Evolutionary conservation across 2,797 vertebrate species (phyloP).

Genomic region (Hephaestus fuliginosus): DNA sequence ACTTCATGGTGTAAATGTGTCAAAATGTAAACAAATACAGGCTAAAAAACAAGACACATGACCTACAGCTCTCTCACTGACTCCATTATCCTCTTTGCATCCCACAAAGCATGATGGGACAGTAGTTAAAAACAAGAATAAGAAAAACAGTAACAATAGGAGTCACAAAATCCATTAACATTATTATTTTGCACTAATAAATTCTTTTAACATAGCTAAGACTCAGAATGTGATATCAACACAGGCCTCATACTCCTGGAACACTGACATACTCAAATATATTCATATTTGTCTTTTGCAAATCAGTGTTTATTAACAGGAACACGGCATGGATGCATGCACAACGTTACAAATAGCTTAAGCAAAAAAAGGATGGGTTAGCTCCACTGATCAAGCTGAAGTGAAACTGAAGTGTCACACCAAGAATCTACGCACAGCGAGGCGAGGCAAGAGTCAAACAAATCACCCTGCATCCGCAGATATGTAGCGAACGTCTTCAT

Average conservation of each 20-base stretch:
- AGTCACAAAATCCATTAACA: not conserved
- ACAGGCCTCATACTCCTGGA: not conserved
- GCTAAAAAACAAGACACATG: not conserved
- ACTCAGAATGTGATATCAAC: not conserved
- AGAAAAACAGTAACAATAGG: not conserved
- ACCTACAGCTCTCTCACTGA: not conserved
- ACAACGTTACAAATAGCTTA: not conserved
- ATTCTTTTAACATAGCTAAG: not conserved
- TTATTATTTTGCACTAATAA: not conserved
- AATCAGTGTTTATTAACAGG: not conserved
- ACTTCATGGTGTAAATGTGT: not conserved
- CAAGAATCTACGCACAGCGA: conserved; percentile 8
- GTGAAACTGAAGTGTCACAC: conserved; percentile 31
- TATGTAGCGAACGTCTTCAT: conserved; percentile 50
- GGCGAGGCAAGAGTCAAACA: conserved; percentile 29
- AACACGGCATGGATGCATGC: not conserved
- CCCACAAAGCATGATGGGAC: not conserved
- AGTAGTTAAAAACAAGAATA: not conserved
- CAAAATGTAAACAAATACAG: not conserved
- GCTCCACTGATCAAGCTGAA: not conserved
- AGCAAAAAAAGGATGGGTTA: not conserved
- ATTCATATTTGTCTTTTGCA: not conserved
- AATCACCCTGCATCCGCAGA: conserved; percentile 37
- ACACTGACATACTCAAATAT: not conserved
- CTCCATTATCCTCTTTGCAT: not conserved